A percentile compares a stretch with the other conserved stretches of the same genome.
These are phyloP conservation scores for Oithona nana DNA, from an alignment of 2,888 invertebrate genomes.

Conservation along the genomic window DNA sequence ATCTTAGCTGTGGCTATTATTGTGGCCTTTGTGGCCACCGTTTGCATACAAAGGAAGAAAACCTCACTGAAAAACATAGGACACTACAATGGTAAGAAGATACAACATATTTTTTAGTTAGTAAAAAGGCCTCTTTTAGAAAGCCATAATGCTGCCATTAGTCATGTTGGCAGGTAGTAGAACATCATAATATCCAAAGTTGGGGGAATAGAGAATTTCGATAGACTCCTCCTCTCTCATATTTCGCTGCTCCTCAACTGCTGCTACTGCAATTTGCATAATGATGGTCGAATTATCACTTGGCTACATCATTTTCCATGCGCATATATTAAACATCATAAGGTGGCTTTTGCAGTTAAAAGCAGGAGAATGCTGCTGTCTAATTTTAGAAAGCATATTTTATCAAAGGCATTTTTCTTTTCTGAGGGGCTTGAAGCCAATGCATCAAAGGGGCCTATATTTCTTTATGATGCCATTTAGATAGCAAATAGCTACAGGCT, in stretches of 20 bases:
- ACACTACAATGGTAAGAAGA: constrained; percentile 12
- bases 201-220: too few species aligned
- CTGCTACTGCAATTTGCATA: background rate
- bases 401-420: too few species aligned
- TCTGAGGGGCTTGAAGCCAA: too few species aligned
- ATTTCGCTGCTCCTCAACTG: too few species aligned
- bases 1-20: background rate
- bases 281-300: background rate
- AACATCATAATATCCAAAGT: too few species aligned
- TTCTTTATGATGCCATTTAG: too few species aligned
- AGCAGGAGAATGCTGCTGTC: background rate
- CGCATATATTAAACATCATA: background rate
- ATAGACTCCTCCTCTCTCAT: too few species aligned
- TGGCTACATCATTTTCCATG: background rate
- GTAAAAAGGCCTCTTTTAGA: background rate
- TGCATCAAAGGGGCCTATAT: too few species aligned
- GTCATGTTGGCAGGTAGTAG: too few species aligned
- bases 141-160: background rate
- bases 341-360: background rate
- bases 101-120: background rate
- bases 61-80: constrained; percentile 3
- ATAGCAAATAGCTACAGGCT: too few species aligned
- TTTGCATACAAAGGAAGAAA: background rate
- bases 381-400: too few species aligned
- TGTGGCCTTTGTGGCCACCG: constrained; percentile 4